Evolutionary conservation across 2,888 invertebrate species (phyloP).

Genomic region (Apamea anceps): DNA sequence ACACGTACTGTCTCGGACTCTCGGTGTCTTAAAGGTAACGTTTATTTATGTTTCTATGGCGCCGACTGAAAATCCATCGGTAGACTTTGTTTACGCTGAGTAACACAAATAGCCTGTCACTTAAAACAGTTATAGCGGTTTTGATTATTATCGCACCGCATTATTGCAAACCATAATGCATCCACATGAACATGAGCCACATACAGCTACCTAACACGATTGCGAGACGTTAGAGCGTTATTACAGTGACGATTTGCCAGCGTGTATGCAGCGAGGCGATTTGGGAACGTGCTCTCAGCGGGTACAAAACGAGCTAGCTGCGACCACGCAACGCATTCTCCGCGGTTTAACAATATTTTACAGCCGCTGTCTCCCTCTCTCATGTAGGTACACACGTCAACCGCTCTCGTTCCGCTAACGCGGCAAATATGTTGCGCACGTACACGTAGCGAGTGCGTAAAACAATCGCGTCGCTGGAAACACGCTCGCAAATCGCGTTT

Average conservation of each 20-base stretch:
- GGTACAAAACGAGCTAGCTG: neutral
- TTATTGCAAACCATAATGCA: constrained; percentile 16
- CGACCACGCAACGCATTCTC: neutral
- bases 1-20: neutral
- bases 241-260: neutral
- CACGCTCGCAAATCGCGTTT: neutral
- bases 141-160: neutral
- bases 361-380: neutral
- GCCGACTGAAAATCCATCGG: constrained; percentile 16
- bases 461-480: neutral
- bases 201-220: neutral
- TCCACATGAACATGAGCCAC: neutral
- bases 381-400: neutral
- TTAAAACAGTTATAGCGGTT: constrained; percentile 20
- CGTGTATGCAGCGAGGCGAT: no score
- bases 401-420: neutral
- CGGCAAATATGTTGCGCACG: no score
- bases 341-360: neutral
- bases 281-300: neutral
- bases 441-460: neutral
- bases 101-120: constrained; percentile 43
- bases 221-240: constrained; percentile 1
- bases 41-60: constrained; percentile 21
- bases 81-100: constrained; percentile 31
- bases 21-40: neutral